A percentile compares a stretch with the other conserved stretches of the same genome.
These are phyloP conservation scores for Pelusios castaneus DNA, from an alignment of 2,113 vertebrate genomes.

Conservation along the genomic window DNA sequence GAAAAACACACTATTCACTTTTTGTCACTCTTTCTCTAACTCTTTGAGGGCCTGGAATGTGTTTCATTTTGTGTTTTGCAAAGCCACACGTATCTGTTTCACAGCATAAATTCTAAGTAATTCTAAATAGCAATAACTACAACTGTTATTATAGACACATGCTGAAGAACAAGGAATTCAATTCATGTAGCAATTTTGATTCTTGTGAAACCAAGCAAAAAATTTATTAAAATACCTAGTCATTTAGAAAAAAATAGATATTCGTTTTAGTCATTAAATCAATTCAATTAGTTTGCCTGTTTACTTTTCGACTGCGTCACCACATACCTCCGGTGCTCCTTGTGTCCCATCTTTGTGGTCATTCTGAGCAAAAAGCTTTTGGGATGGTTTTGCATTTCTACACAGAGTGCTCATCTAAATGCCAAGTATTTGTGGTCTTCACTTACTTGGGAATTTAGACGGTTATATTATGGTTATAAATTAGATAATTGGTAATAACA, in stretches of 20 bases:
- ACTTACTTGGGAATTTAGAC: background rate
- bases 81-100: background rate
- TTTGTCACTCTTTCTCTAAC: background rate
- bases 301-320: accelerated
- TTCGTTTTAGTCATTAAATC: background rate
- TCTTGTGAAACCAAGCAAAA: background rate
- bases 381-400: background rate
- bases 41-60: background rate
- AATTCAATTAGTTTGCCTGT: background rate
- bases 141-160: background rate
- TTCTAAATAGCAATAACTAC: background rate
- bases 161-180: background rate
- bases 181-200: background rate
- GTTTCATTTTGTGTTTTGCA: background rate
- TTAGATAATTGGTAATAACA: conserved; percentile 10
- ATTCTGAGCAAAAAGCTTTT: background rate
- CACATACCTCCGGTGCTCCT: background rate
- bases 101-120: background rate
- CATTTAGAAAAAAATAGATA: background rate
- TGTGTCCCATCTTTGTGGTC: background rate
- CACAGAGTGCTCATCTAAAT: background rate
- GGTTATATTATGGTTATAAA: background rate
- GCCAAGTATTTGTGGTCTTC: background rate
- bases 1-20: background rate
- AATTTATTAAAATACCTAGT: background rate